Percentiles rank a stretch among this genome's conserved stretches.
These are phyloP conservation scores for Thamnophis sirtalis DNA, from an alignment of 2,113 vertebrate species.

Conservation along the genomic window DNA sequence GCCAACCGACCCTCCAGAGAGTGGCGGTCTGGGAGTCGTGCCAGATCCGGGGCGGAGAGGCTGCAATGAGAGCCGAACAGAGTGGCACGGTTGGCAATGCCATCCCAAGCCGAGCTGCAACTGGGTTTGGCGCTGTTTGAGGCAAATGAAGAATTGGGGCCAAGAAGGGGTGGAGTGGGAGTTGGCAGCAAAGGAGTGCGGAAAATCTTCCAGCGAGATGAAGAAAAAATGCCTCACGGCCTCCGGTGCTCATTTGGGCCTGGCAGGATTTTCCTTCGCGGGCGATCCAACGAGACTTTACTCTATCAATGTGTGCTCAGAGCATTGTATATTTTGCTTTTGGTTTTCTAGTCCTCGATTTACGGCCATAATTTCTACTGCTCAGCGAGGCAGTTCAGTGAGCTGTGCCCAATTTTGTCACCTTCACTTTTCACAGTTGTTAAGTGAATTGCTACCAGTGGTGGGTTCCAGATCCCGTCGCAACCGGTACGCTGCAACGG, in stretches of 20 bases:
- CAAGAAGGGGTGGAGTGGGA: accelerated
- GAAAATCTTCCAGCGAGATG: not conserved
- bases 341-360: not conserved
- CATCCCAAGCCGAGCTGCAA: not conserved
- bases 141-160: not conserved
- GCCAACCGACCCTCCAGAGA: not conserved
- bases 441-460: not conserved
- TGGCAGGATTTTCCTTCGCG: not conserved
- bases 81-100: not conserved
- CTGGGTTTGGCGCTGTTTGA: not conserved
- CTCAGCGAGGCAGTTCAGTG: not conserved
- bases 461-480: too few relatives aligned
- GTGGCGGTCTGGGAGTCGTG: not conserved
- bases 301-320: not conserved
- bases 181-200: not conserved
- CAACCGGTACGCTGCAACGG: too few relatives aligned
- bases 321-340: not conserved
- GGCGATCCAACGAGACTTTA: not conserved
- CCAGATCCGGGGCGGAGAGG: not conserved
- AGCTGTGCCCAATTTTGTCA: not conserved
- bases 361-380: not conserved
- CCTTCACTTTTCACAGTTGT: not conserved
- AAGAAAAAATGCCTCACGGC: not conserved
- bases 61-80: not conserved
- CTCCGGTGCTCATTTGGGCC: not conserved